These are phyloP conservation scores for Euura saliciscinereae DNA, from an alignment of 1,140 invertebrate species.

Conservation along the genomic window DNA sequence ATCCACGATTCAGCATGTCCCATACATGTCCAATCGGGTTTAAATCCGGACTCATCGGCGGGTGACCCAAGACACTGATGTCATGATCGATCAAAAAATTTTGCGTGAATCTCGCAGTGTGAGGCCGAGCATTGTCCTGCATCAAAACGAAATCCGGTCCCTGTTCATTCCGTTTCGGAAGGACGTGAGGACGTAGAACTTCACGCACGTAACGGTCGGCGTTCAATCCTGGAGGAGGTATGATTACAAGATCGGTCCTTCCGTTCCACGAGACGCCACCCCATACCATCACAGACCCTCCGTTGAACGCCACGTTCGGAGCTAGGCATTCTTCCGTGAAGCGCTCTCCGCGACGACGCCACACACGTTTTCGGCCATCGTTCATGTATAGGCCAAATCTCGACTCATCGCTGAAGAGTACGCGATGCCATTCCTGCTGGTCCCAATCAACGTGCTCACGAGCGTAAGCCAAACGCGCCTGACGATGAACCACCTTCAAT, in stretches of 20 bases:
- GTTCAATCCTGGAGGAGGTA: conserved; percentile 17
- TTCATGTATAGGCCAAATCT: conserved; percentile 14
- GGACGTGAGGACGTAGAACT: conserved; percentile 33
- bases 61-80: conserved; percentile 41
- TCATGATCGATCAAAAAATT: conserved; percentile 33
- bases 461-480: not conserved
- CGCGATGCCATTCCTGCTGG: not conserved
- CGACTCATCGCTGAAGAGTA: not conserved
- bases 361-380: conserved; percentile 32
- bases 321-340: conserved; percentile 34
- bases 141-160: conserved; percentile 40
- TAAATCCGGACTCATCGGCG: conserved; percentile 48
- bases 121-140: conserved; percentile 50
- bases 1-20: conserved; percentile 26
- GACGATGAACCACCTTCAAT: not conserved
- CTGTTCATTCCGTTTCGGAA: conserved; percentile 31
- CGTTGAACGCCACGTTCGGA: conserved; percentile 35
- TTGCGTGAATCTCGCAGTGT: conserved; percentile 33
- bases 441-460: not conserved
- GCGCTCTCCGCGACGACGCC: conserved; percentile 32
- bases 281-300: conserved; percentile 43
- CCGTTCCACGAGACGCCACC: conserved; percentile 36
- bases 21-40: conserved; percentile 55
- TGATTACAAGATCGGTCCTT: conserved; percentile 18
- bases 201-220: conserved; percentile 36